These are phyloP conservation scores for Nemoura dubitans DNA, from an alignment of 2,888 invertebrate species.

Conservation along the genomic window DNA sequence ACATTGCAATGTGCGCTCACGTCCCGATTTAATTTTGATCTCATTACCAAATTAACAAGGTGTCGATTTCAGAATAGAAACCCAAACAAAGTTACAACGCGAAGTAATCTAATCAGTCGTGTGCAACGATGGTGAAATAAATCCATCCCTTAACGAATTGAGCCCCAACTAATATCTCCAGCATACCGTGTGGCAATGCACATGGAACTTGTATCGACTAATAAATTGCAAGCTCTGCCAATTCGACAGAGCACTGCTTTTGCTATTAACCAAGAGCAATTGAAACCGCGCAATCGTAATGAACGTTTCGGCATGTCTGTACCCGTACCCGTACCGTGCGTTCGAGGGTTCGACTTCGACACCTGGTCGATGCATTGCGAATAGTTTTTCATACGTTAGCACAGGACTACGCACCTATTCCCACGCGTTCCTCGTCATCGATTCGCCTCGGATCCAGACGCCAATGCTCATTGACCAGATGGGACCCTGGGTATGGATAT, in stretches of 20 bases:
- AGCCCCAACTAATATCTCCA: background rate
- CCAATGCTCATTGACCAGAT: background rate
- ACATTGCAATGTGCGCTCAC: background rate
- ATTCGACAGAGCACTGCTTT: slow-evolving; percentile 7
- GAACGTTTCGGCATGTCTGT: background rate
- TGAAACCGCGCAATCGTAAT: background rate
- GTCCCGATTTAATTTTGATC: background rate
- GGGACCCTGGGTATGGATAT: background rate
- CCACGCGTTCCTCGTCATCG: background rate
- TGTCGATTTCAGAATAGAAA: background rate
- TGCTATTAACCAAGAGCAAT: background rate
- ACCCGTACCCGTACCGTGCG: background rate
- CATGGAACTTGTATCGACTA: background rate
- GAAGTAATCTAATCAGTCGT: background rate
- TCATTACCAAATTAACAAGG: background rate
- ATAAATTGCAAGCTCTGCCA: background rate
- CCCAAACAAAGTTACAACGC: background rate
- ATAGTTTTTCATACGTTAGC: background rate
- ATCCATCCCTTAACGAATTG: background rate
- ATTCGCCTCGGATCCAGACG: background rate
- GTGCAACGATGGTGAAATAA: background rate
- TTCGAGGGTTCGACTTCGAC: background rate
- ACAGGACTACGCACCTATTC: too few species aligned
- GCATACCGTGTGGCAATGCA: background rate
- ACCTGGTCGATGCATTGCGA: background rate